These are phyloP conservation scores for Chaetodon auriga DNA, from an alignment of 2,113 vertebrate genomes.

Conservation along the genomic window DNA sequence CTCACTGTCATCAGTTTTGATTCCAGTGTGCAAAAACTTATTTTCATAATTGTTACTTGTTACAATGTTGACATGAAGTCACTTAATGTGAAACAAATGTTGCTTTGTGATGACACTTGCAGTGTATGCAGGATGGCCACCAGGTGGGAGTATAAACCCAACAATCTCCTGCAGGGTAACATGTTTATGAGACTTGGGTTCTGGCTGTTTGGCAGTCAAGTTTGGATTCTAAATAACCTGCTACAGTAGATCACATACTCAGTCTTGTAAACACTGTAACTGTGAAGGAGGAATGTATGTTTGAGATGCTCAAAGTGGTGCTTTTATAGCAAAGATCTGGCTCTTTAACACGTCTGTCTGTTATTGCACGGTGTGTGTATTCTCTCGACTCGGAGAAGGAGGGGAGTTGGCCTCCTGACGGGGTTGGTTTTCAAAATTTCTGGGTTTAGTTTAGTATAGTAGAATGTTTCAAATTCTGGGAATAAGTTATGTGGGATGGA, in stretches of 20 bases:
- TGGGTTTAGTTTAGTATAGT: slow-evolving; percentile 60
- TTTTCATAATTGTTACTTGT: not conserved
- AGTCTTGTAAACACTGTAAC: slow-evolving; percentile 54
- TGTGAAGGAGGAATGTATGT: slow-evolving; percentile 38
- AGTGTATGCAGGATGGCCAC: slow-evolving; percentile 46
- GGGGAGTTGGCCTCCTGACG: slow-evolving; percentile 44
- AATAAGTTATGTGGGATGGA: slow-evolving; percentile 75
- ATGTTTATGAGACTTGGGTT: slow-evolving; percentile 52
- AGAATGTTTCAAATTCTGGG: slow-evolving; percentile 74
- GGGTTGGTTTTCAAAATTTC: slow-evolving; percentile 58
- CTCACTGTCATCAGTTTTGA: not conserved
- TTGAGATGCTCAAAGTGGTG: slow-evolving; percentile 37
- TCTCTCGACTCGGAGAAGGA: slow-evolving; percentile 28
- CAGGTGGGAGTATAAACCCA: slow-evolving; percentile 68
- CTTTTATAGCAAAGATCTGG: slow-evolving; percentile 15
- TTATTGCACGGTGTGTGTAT: slow-evolving; percentile 59
- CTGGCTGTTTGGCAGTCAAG: slow-evolving; percentile 42
- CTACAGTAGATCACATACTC: slow-evolving; percentile 60
- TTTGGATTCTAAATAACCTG: slow-evolving; percentile 77
- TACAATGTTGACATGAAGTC: not conserved
- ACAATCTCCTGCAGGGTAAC: not conserved
- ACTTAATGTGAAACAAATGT: slow-evolving; percentile 1
- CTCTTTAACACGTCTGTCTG: slow-evolving; percentile 22
- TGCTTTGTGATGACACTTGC: not conserved
- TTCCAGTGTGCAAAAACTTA: not conserved